Evolutionary conservation across 2,113 vertebrate species (phyloP), one percentile per base, ranked within the genome.

Genomic region (Nannospalax galili): DNA sequence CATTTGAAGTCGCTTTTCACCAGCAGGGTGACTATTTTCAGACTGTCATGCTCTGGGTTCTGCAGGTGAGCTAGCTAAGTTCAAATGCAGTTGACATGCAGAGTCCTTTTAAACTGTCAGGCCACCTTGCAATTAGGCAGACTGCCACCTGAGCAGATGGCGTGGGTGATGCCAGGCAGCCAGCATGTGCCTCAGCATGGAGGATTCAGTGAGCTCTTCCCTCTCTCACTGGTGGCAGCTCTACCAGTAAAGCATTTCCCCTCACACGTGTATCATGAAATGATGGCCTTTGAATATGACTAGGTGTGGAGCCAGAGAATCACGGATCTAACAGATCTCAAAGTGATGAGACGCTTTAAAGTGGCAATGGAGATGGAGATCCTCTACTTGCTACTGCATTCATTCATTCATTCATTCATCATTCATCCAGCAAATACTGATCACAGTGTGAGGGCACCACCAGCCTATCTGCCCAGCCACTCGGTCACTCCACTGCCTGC

Each of bases 101-200:
- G 84, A 62, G 87, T 92, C 94, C 91, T 88, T 97, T 92, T 91
- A 96, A 98, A 92, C 90, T 96, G 94, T 95, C 97, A 93, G 90
- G 96, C 87, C 90, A 90, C 88, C 97, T 98, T 96, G 94, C 75
- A 95, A 97, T 97, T 88, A 96, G 98, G 97, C 98, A 96, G 3
- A 80, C 24, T 8, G 15, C 97, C 97, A 97, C 96, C 64, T 6
- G 19, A 93, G 92, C 98, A 98, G 98, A 98, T 98, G 98, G 96
- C 7, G 7, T 86, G 45, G 93, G n/a, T 12, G 60, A 14, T 87
- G 98, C 97, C 97, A 98, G 97, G 94, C 97, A 97, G 96, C 93
- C 93, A 94, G 70, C 45, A 72, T 81, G 73, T 75, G 37, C 84
- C 95, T 30, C 93, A 95, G 95, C 67, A 84, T 42, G 52, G 80